Conservation (phyloP, 2,888 invertebrate species). For the Amblyjoppa fuscipennis region DNA sequence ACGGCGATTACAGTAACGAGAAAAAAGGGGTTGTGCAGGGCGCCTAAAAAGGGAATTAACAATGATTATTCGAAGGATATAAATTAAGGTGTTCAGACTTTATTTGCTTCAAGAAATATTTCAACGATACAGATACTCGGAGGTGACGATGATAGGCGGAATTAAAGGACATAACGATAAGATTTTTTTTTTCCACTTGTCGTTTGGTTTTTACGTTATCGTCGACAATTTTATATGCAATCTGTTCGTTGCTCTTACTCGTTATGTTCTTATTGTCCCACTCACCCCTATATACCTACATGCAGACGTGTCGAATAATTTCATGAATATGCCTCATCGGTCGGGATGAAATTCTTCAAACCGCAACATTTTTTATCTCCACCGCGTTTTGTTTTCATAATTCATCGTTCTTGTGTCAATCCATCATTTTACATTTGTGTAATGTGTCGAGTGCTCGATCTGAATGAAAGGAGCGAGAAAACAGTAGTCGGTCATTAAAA, state of each 20-base stretch:
- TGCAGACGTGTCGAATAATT: conserved; percentile 58
- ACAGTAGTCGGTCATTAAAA: not conserved
- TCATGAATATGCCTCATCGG: conserved; percentile 39
- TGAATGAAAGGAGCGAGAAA: conserved; percentile 51
- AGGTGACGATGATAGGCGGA: conserved; percentile 55
- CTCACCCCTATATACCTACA: conserved; percentile 54
- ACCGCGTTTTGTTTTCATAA: conserved; percentile 11
- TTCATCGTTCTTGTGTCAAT: conserved; percentile 34
- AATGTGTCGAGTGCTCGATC: conserved; percentile 37
- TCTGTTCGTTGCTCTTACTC: conserved; percentile 22
- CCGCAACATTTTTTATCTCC: conserved; percentile 20
- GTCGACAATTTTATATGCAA: not conserved
- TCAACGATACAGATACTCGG: conserved; percentile 65
- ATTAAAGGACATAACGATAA: conserved; percentile 56
- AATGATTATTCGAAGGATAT: conserved; percentile 8
- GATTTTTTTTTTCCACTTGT: conserved; percentile 19
- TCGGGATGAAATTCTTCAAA: conserved; percentile 49
- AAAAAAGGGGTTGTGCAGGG: too few species aligned
- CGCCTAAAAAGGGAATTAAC: too few species aligned
- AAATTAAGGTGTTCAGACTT: conserved; percentile 67
- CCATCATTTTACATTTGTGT: conserved; percentile 37
- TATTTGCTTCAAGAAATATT: conserved; percentile 67
- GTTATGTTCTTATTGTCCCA: conserved; percentile 67
- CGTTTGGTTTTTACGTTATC: conserved; percentile 14
- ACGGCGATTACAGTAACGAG: too few species aligned